Evolutionary conservation across 2,797 vertebrate genomes (phyloP), one percentile per base, ranked within the genome.

Genomic region (Amphiprion clarkii): DNA sequence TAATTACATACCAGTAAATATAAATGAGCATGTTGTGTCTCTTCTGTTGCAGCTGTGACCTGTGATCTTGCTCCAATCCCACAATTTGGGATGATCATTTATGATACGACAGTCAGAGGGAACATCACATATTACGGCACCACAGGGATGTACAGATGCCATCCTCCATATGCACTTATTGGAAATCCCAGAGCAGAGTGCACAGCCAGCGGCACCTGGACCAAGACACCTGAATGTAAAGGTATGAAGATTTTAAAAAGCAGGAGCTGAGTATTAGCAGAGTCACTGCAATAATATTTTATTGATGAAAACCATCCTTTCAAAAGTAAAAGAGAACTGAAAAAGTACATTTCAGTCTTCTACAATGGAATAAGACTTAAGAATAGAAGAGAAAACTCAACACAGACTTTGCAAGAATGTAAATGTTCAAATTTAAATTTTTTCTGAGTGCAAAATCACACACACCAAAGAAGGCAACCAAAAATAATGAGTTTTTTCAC

Each of bases 181-280:
- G 97, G 97, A 44, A 93, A 94, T 0, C 79, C 91, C 44, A 95
- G 84, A 4, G 83, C 94, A 31, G 89, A 87, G 51, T 98, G 97
- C 85, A 93, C 27, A 1, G 72, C 68, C 19, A 80, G 83, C 0
- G 96, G 97, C 6, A 94, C 21, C 39, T 98, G 97, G 97, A 96
- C 95, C 7, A 10, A 84, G 39, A 71, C 93, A 33, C 97, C 97
- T 3, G 86, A 94, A 86, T 98, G 97, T 88, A 92, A 4, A 84
- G 83, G 97, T 97, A 91, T 4, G 60, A 62, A 36, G 87, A 88
- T 74, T 23, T 10, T 33, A 46, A 52, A 74, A 44, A 10, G 10
- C 3, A 11, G 40, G 13, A 16, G 5, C 13, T 4, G 40, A 42
- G 40, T 6, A 23, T 16, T 19, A 31, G 11, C 8, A 46, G 7